Evolutionary conservation across 2,888 invertebrate species (phyloP).

Genomic region (Eurytoma californica): DNA sequence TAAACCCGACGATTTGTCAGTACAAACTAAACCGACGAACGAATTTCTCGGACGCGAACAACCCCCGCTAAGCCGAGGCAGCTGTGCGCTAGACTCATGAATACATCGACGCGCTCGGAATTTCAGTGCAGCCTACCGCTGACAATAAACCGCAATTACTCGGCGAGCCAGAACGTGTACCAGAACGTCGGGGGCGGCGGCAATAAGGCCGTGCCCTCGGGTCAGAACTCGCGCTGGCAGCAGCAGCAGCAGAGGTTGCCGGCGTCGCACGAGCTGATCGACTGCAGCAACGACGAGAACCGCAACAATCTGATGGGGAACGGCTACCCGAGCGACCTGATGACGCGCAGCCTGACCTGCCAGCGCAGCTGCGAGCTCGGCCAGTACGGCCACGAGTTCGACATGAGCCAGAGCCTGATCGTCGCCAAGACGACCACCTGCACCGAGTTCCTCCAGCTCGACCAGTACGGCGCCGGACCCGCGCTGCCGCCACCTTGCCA

Average conservation of each 20-base stretch:
- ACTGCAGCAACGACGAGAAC: constrained; percentile 44
- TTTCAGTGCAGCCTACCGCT: constrained; percentile 44
- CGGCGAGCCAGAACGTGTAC: constrained; percentile 44
- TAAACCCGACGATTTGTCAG: no score
- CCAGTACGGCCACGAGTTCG: constrained; percentile 65
- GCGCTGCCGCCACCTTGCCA: no score
- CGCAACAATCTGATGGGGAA: constrained; percentile 38
- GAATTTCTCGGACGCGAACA: no score
- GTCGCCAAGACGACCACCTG: constrained; percentile 71
- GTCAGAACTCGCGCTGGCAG: background rate
- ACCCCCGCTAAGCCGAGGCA: no score
- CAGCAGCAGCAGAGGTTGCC: constrained; percentile 24
- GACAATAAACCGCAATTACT: constrained; percentile 37
- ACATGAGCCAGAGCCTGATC: constrained; percentile 73
- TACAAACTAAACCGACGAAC: no score
- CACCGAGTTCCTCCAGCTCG: constrained; percentile 71
- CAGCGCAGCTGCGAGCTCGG: constrained; percentile 65
- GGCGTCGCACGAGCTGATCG: constrained; percentile 29
- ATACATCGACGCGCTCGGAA: background rate
- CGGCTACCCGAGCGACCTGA: constrained; percentile 51
- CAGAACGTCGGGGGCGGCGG: constrained; percentile 59
- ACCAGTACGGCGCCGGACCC: no score
- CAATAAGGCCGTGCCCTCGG: constrained; percentile 53
- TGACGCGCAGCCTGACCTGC: constrained; percentile 69
- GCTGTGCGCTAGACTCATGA: no score